Evolutionary conservation across 2,113 vertebrate species (phyloP).

Genomic region (Cyanoderma ruficeps): DNA sequence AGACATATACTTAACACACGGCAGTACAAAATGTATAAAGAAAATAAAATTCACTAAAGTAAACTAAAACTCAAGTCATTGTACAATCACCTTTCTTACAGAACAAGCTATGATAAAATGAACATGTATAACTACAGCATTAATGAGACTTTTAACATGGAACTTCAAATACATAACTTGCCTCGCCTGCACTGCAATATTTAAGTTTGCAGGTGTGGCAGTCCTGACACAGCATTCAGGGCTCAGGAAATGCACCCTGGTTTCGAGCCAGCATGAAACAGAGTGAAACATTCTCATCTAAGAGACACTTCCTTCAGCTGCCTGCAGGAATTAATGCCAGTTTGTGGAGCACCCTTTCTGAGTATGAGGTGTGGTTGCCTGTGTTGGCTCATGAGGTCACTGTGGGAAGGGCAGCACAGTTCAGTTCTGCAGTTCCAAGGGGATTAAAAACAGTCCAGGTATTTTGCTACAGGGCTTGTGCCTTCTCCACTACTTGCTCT

Average conservation of each 20-base stretch:
- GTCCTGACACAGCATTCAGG: slow-evolving; percentile 62
- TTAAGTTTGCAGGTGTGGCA: slow-evolving; percentile 65
- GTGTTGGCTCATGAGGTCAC: slow-evolving; percentile 65
- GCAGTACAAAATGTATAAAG: slow-evolving; percentile 43
- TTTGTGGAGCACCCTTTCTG: slow-evolving; percentile 57
- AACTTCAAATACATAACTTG: slow-evolving; percentile 56
- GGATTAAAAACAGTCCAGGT: slow-evolving; percentile 74
- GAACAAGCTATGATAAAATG: slow-evolving; percentile 76
- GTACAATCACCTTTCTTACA: slow-evolving; percentile 76
- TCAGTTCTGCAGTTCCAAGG: slow-evolving; percentile 62
- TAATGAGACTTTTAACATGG: slow-evolving; percentile 72
- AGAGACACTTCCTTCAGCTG: slow-evolving; percentile 68
- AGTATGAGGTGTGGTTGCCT: slow-evolving; percentile 68
- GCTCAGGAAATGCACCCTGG: slow-evolving; percentile 66
- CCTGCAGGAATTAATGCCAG: slow-evolving; percentile 50
- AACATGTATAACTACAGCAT: slow-evolving; percentile 77
- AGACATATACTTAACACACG: slow-evolving; percentile 50
- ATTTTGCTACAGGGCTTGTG: slow-evolving; percentile 79
- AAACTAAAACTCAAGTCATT: slow-evolving; percentile 75
- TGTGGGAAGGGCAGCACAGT: slow-evolving; percentile 73
- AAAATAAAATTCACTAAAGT: slow-evolving; percentile 28
- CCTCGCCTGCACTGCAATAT: slow-evolving; percentile 53
- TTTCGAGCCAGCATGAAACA: slow-evolving; percentile 70
- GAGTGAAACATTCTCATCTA: slow-evolving; percentile 31
- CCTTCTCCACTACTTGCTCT: slow-evolving; percentile 21